phyloP scores from a whole-genome alignment of 1,140 invertebrate species.

The Ostrea edulis region DNA sequence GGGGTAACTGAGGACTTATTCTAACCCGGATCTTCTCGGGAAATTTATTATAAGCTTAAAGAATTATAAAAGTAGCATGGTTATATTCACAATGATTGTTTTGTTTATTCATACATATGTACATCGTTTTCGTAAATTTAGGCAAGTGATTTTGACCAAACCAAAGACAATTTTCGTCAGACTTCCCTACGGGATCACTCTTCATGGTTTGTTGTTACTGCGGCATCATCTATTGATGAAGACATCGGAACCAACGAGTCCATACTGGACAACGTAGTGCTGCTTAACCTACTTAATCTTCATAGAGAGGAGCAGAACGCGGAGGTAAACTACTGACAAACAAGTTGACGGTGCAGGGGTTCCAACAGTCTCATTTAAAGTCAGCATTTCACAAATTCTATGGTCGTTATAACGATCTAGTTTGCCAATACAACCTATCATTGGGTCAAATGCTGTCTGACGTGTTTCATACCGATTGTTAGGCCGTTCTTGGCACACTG shows the following conservation, averaged over 20 bases:
- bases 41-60: neutral
- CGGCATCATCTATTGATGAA: neutral
- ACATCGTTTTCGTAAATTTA: neutral
- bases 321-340: too few species aligned
- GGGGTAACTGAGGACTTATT: too few species aligned
- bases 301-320: neutral
- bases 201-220: constrained; percentile 19
- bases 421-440: too few species aligned
- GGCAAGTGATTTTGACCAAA: constrained; percentile 10
- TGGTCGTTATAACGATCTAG: too few species aligned
- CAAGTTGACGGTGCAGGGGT: too few species aligned
- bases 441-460: too few species aligned
- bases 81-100: neutral
- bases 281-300: constrained; percentile 1
- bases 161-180: neutral
- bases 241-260: neutral
- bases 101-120: neutral
- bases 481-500: too few species aligned
- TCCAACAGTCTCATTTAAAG: too few species aligned
- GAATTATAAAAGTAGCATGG: neutral
- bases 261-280: neutral
- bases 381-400: too few species aligned
- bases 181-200: constrained; percentile 9
- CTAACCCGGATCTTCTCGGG: too few species aligned
- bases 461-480: too few species aligned